phyloP scores from a whole-genome alignment of 2,113 vertebrate genomes.

The Xyliphius kryptos region DNA sequence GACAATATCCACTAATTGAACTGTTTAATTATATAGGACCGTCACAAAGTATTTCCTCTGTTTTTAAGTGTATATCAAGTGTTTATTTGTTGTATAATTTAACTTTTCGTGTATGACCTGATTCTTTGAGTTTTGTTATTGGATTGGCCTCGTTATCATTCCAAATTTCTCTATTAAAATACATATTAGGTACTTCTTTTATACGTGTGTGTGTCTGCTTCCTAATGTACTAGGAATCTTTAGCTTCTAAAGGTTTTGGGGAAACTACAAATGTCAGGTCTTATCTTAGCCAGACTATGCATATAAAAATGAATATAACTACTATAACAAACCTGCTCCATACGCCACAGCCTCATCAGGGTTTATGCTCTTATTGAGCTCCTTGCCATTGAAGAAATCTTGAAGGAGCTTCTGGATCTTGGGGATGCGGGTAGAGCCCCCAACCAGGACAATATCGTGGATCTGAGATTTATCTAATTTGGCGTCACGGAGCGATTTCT shows the following conservation, averaged over 20 bases:
- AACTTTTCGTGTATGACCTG: no score
- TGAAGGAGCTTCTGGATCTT: slow-evolving; percentile 70
- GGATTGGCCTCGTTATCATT: no score
- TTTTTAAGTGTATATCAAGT: no score
- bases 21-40: no score
- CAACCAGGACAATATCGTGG: slow-evolving; percentile 60
- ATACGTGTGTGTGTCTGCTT: no score
- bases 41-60: no score
- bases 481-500: slow-evolving; percentile 66
- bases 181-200: no score
- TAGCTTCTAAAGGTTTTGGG: slow-evolving; percentile 39
- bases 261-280: slow-evolving; percentile 65
- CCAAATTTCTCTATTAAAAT: no score
- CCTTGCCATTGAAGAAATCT: slow-evolving; percentile 67
- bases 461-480: slow-evolving; percentile 65
- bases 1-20: no score
- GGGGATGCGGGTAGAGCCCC: slow-evolving; percentile 65
- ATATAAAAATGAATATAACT: background rate
- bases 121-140: no score
- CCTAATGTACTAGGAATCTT: slow-evolving; percentile 39
- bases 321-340: slow-evolving; percentile 55
- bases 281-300: slow-evolving; percentile 66
- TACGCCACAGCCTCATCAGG: slow-evolving; percentile 68
- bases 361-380: slow-evolving; percentile 64
- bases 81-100: no score